phyloP scores from a whole-genome alignment of 1,140 invertebrate genomes.

The Triops cancriformis region DNA sequence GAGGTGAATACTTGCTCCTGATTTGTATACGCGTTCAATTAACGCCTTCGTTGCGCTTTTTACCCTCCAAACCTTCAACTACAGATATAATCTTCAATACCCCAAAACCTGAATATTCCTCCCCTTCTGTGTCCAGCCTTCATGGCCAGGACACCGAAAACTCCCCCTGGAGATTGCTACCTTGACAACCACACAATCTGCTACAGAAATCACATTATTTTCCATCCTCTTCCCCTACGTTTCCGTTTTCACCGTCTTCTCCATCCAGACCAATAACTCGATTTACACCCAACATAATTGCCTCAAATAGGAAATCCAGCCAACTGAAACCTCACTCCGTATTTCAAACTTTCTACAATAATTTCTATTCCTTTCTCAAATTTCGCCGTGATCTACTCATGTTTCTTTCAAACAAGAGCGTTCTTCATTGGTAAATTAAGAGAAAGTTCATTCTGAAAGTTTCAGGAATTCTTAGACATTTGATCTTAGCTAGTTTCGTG shows the following conservation, averaged over 20 bases:
- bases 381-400: no score
- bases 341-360: not conserved
- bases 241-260: not conserved
- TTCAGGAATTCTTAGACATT: no score
- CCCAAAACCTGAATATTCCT: not conserved
- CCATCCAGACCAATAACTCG: not conserved
- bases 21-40: constrained; percentile 30
- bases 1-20: constrained; percentile 44
- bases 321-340: not conserved
- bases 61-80: not conserved
- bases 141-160: not conserved
- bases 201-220: not conserved
- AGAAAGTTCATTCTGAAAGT: no score
- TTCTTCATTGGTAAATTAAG: no score
- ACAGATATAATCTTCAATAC: not conserved
- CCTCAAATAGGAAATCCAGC: not conserved
- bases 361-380: not conserved
- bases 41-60: constrained; percentile 5
- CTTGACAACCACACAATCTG: constrained; percentile 9
- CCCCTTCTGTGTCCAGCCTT: not conserved
- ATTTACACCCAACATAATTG: not conserved
- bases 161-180: not conserved
- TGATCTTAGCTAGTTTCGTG: no score
- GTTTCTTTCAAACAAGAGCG: no score
- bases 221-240: not conserved